These are phyloP conservation scores for Papilio gigon DNA, from an alignment of 2,888 invertebrate genomes.

Conservation along the genomic window DNA sequence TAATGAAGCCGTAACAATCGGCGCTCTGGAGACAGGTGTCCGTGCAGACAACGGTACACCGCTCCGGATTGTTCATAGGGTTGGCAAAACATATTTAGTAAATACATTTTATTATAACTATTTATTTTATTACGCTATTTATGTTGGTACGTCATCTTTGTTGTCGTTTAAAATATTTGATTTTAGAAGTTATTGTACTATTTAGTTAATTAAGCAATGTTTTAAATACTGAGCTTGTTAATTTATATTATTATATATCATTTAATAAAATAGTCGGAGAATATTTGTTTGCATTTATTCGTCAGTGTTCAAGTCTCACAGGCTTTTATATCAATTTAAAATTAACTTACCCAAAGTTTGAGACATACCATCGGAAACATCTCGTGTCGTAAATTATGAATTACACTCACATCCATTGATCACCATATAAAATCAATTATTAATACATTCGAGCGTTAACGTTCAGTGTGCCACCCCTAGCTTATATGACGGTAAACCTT, in stretches of 20 bases:
- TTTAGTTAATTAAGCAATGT: no score
- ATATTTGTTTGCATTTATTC: no score
- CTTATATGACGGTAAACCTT: conserved; percentile 54
- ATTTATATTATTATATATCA: no score
- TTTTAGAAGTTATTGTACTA: not conserved
- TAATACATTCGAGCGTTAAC: not conserved
- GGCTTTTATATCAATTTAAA: no score
- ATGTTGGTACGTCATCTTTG: no score
- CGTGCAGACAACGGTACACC: conserved; percentile 36
- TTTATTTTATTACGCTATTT: not conserved
- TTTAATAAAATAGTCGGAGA: no score
- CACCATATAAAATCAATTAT: conserved; percentile 4
- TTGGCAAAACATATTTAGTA: conserved; percentile 16
- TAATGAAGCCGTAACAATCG: conserved; percentile 34
- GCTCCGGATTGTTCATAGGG: conserved; percentile 29
- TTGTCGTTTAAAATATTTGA: no score
- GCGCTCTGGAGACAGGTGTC: conserved; percentile 34
- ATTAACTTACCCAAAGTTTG: not conserved
- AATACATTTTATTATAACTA: not conserved
- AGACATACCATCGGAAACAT: not conserved
- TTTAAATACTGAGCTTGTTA: no score
- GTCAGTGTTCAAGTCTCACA: no score
- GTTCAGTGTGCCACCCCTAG: conserved; percentile 57
- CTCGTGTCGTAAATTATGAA: not conserved
- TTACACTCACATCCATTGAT: not conserved